Conservation (phyloP, 1,140 invertebrate species). For the Nomia melanderi region DNA sequence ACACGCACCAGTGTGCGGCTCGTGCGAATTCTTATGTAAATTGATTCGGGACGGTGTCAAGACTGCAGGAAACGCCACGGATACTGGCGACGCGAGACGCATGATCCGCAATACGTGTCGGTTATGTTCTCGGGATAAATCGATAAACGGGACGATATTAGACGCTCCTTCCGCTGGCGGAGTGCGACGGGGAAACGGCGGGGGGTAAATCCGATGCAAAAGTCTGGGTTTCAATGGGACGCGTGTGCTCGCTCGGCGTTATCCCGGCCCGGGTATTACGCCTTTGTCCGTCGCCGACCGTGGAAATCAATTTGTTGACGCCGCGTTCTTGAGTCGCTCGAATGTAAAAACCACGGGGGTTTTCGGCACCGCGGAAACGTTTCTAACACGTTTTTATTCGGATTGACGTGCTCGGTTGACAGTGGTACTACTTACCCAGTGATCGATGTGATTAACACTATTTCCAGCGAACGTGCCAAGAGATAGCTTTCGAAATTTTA, state of each 20-base stretch:
- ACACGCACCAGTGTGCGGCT: background rate
- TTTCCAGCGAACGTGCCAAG: too few species aligned
- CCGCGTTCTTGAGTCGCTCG: constrained; percentile 13
- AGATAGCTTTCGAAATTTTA: too few species aligned
- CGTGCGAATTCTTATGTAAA: constrained; percentile 45
- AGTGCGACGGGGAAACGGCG: background rate
- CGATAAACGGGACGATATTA: constrained; percentile 42
- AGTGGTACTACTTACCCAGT: too few species aligned
- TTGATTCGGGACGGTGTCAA: constrained; percentile 17
- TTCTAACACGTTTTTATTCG: background rate
- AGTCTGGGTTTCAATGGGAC: constrained; percentile 30
- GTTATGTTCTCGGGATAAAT: constrained; percentile 33
- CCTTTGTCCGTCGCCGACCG: constrained; percentile 10
- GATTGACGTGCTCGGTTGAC: too few species aligned
- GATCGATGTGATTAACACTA: too few species aligned
- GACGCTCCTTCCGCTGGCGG: constrained; percentile 25
- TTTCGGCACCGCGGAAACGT: background rate
- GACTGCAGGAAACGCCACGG: constrained; percentile 26
- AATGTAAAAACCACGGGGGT: background rate
- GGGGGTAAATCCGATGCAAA: background rate
- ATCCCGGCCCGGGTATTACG: constrained; percentile 5
- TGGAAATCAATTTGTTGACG: constrained; percentile 37
- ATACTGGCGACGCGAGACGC: constrained; percentile 4
- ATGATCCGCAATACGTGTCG: constrained; percentile 42
- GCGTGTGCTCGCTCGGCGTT: background rate